Base-by-base conservation (phyloP, 2,113 vertebrate species). In the Lophius piscatorius region DNA sequence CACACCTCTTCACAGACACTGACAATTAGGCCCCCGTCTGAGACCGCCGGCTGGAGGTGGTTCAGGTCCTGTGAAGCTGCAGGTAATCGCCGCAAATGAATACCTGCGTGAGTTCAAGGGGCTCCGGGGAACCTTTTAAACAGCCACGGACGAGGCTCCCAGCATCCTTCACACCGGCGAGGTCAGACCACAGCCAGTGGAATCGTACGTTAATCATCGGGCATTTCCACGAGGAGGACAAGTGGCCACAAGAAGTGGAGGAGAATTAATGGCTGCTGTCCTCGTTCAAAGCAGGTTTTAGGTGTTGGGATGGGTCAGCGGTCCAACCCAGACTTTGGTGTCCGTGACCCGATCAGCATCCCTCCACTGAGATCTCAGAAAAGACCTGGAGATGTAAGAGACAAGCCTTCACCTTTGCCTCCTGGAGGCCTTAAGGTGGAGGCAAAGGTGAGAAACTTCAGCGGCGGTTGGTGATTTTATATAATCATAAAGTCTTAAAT, bases 31-130 rank as follows among this genome's bases (percentile, higher is more conserved):
- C 39, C 44, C 28, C 39, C 12, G 58, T 59, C 65, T 57, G 70
- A 66, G 63, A 58, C 36, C 74, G 38, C 46, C 33, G 65, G 31
- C 39, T 59, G 74, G 17, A 59, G 70, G 49, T 63, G 29, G 51
- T 58, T 51, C 45, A 58, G 54, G 50, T 42, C 46, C 66, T 83
- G 51, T 81, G 73, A 79, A 78, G 60, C 65, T 64, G 0, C 63
- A 69, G 71, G 70, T 83, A 71, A 85, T 71, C 45, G 11, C 60
- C 9, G 46, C 57, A 74, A 83, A 86, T 86, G 16, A 82, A 73
- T 69, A 79, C 80, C 80, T 76, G 60, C 21, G 11, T 4, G 7
- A 34, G 65, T 55, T 85, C 51, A 33, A 18, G 41, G 36, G 70
- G 50, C 70, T 62, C 59, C 59, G 58, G 34, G 34, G 31, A 33